Percentiles rank a stretch among this genome's conserved stretches.
Evolutionary conservation across 2,888 invertebrate species (phyloP).

Genomic region (Chrysolina americana): DNA sequence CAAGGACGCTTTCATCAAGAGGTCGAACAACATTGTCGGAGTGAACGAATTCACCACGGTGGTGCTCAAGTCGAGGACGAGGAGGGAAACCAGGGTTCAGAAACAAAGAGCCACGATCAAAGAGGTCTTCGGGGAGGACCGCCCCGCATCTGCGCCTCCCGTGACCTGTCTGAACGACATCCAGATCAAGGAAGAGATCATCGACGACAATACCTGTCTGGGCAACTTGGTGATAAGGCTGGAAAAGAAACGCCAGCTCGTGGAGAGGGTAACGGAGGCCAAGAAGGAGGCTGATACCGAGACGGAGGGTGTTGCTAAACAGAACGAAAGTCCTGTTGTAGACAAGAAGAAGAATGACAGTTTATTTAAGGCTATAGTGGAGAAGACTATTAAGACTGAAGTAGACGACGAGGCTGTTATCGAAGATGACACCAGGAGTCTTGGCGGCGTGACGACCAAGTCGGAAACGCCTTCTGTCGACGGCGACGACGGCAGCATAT

Average conservation of each 20-base stretch:
- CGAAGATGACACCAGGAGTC: constrained; percentile 60
- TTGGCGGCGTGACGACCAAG: constrained; percentile 59
- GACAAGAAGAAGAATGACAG: constrained; percentile 55
- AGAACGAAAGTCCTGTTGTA: constrained; percentile 54
- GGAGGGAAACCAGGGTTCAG: constrained; percentile 81
- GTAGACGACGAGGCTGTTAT: constrained; percentile 56
- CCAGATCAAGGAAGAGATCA: constrained; percentile 63
- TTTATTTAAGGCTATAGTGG: constrained; percentile 59
- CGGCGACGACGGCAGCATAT: constrained; percentile 62
- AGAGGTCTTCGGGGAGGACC: constrained; percentile 86
- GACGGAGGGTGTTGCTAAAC: constrained; percentile 49
- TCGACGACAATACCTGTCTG: constrained; percentile 32
- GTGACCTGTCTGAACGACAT: constrained; percentile 73
- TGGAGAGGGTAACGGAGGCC: constrained; percentile 56
- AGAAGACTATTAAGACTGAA: constrained; percentile 60
- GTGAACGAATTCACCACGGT: constrained; percentile 79
- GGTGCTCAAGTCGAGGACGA: constrained; percentile 81
- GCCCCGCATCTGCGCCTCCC: constrained; percentile 88
- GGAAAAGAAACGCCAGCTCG: constrained; percentile 41
- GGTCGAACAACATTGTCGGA: constrained; percentile 73
- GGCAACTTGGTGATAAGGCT: constrained; percentile 42
- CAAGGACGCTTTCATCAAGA: constrained; percentile 78
- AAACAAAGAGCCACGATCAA: constrained; percentile 85
- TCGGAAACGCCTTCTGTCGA: constrained; percentile 66
- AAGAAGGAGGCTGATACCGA: constrained; percentile 30